Percentiles rank a stretch among this genome's conserved stretches.
Conservation (phyloP, 2,797 vertebrate genomes). For the Kryptopterus vitreolus region DNA sequence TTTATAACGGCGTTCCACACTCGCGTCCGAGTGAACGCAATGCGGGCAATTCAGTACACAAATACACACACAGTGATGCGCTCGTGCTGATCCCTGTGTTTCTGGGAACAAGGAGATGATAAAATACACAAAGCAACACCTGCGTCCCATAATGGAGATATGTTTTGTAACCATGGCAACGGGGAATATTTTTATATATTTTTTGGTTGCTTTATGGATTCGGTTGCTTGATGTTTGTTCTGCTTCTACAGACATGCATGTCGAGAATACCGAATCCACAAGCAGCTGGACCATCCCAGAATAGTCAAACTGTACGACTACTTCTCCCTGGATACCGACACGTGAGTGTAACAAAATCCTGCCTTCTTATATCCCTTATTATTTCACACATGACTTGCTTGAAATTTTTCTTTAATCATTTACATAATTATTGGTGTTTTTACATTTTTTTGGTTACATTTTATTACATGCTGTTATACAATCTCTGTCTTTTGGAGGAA, state of each 20-base stretch:
- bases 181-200: no score
- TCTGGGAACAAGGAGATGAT: not conserved
- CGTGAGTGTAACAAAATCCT: conserved; percentile 78
- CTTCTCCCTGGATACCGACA: conserved; percentile 98
- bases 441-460: not conserved
- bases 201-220: not conserved
- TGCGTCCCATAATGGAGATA: no score
- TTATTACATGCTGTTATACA: not conserved
- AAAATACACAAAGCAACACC: not conserved
- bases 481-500: not conserved
- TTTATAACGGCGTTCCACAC: not conserved
- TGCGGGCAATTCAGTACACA: no score
- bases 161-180: conserved; percentile 1
- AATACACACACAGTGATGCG: no score
- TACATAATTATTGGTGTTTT: not conserved
- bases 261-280: conserved; percentile 99
- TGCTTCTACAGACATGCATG: conserved; percentile 86
- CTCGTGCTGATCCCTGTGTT: not conserved
- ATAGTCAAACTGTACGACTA: conserved; percentile 99
- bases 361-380: no score
- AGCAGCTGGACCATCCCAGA: conserved; percentile 98
- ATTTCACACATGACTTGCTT: no score
- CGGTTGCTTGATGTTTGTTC: conserved; percentile 57
- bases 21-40: no score
- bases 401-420: not conserved